Conservation (phyloP, 2,888 invertebrate genomes). For the Drosophila tanythrix region DNA sequence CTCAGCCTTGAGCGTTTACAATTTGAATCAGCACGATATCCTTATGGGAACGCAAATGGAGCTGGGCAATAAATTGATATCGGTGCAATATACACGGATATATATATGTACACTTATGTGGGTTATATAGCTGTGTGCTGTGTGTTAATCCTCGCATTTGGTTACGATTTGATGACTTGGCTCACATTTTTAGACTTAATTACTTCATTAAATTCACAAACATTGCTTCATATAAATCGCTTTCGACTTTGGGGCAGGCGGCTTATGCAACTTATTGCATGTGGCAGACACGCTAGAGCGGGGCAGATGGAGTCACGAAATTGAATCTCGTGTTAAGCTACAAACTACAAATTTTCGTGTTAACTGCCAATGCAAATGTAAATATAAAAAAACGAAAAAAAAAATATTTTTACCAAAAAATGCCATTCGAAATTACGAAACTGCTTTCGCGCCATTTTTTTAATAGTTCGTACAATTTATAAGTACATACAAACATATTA, state of each 20-base stretch:
- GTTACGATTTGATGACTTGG: conserved; percentile 27
- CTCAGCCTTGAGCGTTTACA: conserved; percentile 46
- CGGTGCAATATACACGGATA: neutral
- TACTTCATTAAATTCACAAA: conserved; percentile 61
- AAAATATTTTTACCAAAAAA: conserved; percentile 14
- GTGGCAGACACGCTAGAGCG: conserved; percentile 16
- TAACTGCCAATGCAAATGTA: conserved; percentile 58
- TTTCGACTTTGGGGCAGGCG: conserved; percentile 31
- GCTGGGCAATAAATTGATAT: conserved; percentile 34
- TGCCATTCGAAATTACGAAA: conserved; percentile 51
- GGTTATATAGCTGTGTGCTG: neutral
- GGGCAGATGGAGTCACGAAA: conserved; percentile 35
- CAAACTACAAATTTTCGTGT: conserved; percentile 54
- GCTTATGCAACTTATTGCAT: conserved; percentile 55
- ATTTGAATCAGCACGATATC: conserved; percentile 8
- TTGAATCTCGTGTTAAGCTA: conserved; percentile 49
- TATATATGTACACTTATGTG: neutral
- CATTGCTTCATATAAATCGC: conserved; percentile 49
- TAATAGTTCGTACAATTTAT: conserved; percentile 43
- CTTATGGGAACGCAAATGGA: conserved; percentile 3
- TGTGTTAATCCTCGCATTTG: neutral
- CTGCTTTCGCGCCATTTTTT: conserved; percentile 20
- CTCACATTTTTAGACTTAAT: conserved; percentile 60
- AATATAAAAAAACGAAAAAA: conserved; percentile 24
- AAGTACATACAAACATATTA: conserved; percentile 39